Percentiles rank a stretch among this genome's conserved stretches.
Evolutionary conservation across 1,140 invertebrate genomes (phyloP).

Genomic region (Zaprionus tsacasi): DNA sequence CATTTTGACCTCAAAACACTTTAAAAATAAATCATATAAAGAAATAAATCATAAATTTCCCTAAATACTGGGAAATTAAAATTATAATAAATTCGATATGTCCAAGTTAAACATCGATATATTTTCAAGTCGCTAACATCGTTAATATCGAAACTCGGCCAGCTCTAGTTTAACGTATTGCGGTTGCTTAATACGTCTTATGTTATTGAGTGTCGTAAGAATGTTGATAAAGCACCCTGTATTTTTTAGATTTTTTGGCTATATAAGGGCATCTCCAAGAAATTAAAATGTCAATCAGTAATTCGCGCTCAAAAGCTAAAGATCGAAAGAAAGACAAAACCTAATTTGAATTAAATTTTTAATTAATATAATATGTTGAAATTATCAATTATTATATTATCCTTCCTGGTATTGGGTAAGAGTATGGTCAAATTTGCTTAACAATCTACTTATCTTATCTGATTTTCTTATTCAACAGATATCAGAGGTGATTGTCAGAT

Average conservation of each 20-base stretch:
- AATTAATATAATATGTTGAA: background rate
- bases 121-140: too few relatives aligned
- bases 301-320: background rate
- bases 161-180: background rate
- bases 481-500: conserved; percentile 40
- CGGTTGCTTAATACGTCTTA: background rate
- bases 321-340: background rate
- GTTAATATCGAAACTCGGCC: background rate
- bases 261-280: background rate
- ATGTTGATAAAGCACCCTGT: background rate
- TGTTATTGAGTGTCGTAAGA: background rate
- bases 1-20: too few relatives aligned
- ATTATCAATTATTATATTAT: background rate
- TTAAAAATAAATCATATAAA: too few relatives aligned
- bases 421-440: background rate
- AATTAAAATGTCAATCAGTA: background rate
- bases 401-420: background rate
- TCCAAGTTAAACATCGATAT: background rate
- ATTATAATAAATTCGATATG: background rate
- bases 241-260: background rate
- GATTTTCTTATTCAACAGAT: background rate
- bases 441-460: background rate
- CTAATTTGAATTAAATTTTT: background rate
- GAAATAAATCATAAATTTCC: background rate
- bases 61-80: background rate